Base-by-base conservation (phyloP, 2,797 vertebrate genomes). In the Takifugu rubripes region DNA sequence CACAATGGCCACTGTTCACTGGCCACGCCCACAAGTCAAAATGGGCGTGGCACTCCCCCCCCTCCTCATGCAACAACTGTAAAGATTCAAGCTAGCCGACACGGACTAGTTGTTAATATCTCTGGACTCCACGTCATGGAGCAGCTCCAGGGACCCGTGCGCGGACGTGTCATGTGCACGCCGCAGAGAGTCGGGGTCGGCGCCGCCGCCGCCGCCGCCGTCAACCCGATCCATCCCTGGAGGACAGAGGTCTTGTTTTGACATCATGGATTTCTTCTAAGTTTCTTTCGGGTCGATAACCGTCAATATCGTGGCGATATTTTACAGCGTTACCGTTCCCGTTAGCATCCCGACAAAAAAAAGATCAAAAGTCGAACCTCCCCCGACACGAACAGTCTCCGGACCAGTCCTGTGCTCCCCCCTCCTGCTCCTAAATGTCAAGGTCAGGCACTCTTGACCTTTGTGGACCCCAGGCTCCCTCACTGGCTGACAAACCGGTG, bases 391-490 rank as follows among this genome's bases (percentile, higher is more conserved):
- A 81, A 66, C 63, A 56, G 57, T 67, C 60, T 60, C 36, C 1
- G 36, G 56, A 71, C 62, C 64, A 67, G 72, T 77, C 59, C 56
- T n/a, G 8, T 27, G 24, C 57, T 54, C 64, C 61, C 59, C 58
- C 69, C 72, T 47, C 44, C 40, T 70, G 58, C 60, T 77, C 65
- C 73, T 70, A 74, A 76, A 81, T 72, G 76, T 82, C 77, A 78
- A 70, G 72, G 82, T 74, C 84, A 66, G 74, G 50, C 16, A 58
- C 72, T 79, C 68, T 72, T 80, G 78, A 87, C 80, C 73, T 65
- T 59, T 2, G 4, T 21, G 25, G 7, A 40, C 62, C 57, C 56
- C 59, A 7, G 50, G 51, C 45, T 47, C 42, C 61, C 62, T n/a
- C 46, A 5, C 21, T 52, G 31, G 53, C 56, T 52, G 56, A 72